Evolutionary conservation across 1,140 invertebrate genomes (phyloP), one percentile per base, ranked within the genome.

Genomic region (Geopemphigus sp.): DNA sequence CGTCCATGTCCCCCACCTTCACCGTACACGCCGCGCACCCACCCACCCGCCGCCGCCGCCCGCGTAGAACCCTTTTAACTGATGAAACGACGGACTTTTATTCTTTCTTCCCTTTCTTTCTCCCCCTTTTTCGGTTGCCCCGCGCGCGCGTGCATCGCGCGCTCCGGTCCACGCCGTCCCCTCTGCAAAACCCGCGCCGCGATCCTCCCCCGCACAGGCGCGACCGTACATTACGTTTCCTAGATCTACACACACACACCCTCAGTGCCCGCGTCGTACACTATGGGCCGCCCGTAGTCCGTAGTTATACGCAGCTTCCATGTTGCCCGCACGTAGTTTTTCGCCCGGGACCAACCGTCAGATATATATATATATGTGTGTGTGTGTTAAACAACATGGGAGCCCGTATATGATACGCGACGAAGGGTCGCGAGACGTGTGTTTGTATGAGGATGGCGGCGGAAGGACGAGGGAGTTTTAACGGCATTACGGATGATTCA

Each of bases 21-120:
- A n/a, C n/a, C n/a, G n/a, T n/a, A n/a, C n/a, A n/a, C n/a, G n/a
- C n/a, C n/a, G n/a, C n/a, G n/a, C n/a, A n/a, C n/a, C n/a, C n/a
- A n/a, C n/a, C 5, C n/a, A 17, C 73, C 56, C 73, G 56, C 32
- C 73, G 32, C 22, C 39, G 10, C 11, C 73, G 15, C 22, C 15
- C 11, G 19, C 12, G 26, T 14, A 59, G 73, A 76, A 76, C 73
- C 73, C 73, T 76, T 76, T 76, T 76, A 76, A 76, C 73, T 76
- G 73, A 76, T 76, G 73, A 76, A 76, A 76, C 73, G 73, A 76
- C 47, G 73, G 73, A 59, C 73, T 76, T n/a, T n/a, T n/a, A n/a
- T n/a, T n/a, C n/a, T n/a, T 61, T 59, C 47, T 45, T 45, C 73
- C 29, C 32, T 29, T 39, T 45, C 29, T 54, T 29, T 26, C 59